Evolutionary conservation across 2,113 vertebrate species (phyloP), one percentile per base, ranked within the genome.

Genomic region (Castor canadensis): DNA sequence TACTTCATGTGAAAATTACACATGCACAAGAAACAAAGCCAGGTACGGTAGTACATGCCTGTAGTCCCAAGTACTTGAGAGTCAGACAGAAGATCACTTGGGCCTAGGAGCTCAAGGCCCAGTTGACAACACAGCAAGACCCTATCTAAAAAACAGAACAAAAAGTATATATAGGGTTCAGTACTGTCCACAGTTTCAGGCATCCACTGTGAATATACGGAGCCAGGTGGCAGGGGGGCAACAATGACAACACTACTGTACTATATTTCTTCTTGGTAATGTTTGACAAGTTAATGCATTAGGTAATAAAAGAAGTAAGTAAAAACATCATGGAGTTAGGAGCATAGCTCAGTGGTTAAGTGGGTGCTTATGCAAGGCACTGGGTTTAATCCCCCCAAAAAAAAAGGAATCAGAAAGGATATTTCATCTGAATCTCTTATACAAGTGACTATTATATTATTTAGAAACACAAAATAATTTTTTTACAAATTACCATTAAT

Each of bases 401-500:
- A 58, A 58, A 58, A 24, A 30, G 35, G 76, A 87, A 43, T 22
- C n/a, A 77, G 17, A 89, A 89, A 81, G 71, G n/a, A 56, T 5
- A 73, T 67, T 54, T 71, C 58, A 91, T 60, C 11, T 4, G 9
- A 76, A 81, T 94, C 72, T 94, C 72, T 94, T 72, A 94, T 32
- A 84, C 26, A 60, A 90, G 16, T 60, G 40, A 66, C 28, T 92
- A 32, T 71, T 62, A 83, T 30, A 43, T 76, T 73, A 73, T 56
- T 90, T 49, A 84, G 32, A 83, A 8, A 35, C 75, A 95, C 6
- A 75, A 92, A 93, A 79, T 62, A 83, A 81, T 75, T 73, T 56
- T 72, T 92, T 84, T 75, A 87, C 58, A 90, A 52, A 60, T 56
- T 49, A 94, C 28, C 87, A 81, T 43, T 67, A 72, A 89, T 62